Evolutionary conservation across 2,113 vertebrate genomes (phyloP), one percentile per base, ranked within the genome.

Genomic region (Alligator mississippiensis): DNA sequence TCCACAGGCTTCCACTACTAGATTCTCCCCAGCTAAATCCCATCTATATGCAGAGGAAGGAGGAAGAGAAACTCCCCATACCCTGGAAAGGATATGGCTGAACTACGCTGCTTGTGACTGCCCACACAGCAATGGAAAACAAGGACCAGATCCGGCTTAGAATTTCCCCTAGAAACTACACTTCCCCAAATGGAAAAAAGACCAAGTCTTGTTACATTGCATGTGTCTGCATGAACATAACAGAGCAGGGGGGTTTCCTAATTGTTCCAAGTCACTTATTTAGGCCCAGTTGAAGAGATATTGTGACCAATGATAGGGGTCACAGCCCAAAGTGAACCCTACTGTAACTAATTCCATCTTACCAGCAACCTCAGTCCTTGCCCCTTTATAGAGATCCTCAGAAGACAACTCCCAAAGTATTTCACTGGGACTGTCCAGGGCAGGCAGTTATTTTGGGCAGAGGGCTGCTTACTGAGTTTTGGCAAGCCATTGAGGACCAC

Each of bases 121-220:
- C 82, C 88, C 96, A 96, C 27, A 93, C 25, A 95, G 89, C 82
- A 0, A 0, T 96, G 95, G 94, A 89, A 94, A 83, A 96, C 76
- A 87, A 64, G 10, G 0, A 4, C 47, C 57, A 57, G 57, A 21
- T 38, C 81, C 83, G 0, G 34, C 92, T 97, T 95, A 96, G 89
- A 96, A 93, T 94, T 96, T 96, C 96, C 96, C 85, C 93, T 77
- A 92, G 82, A 90, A 92, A 79, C 57, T 27, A 83, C 85, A 97
- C 95, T 97, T 97, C 96, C 96, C 90, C 92, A 89, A 81, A 90
- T 70, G 93, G 87, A 64, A 95, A 89, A 92, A 93, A 57, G 89
- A 59, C 82, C 80, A 1, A 74, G 70, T 38, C 70, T 74, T 22
- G 19, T 47, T 38, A 74, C 4, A 74, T 9, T 19, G 70, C 24